phyloP scores from a whole-genome alignment of 2,888 invertebrate genomes.

The Cancer borealis region DNA sequence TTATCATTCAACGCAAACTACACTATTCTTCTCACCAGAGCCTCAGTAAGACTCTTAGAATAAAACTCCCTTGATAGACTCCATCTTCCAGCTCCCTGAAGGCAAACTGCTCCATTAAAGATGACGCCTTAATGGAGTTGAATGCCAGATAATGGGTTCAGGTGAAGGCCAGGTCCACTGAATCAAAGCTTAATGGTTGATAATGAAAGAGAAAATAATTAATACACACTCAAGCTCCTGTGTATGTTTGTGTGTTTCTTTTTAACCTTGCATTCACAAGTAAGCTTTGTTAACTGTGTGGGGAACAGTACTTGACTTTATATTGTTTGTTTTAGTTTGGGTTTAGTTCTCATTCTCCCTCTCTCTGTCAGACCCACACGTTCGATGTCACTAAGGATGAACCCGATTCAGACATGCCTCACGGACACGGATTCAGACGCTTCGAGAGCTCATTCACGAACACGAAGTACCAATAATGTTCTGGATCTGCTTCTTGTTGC shows the following conservation, averaged over 20 bases:
- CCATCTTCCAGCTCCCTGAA: background rate
- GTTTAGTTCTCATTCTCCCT: background rate
- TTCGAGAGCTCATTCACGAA: background rate
- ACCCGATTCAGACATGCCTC: background rate
- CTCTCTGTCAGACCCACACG: background rate
- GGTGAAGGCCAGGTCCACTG: background rate
- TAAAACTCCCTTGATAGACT: background rate
- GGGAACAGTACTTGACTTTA: too few species aligned
- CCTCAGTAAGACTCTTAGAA: background rate
- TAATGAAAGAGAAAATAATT: background rate
- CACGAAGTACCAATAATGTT: background rate
- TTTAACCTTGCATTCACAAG: too few species aligned
- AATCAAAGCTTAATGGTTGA: background rate
- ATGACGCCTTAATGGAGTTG: constrained; percentile 6
- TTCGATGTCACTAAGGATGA: background rate
- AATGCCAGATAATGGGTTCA: background rate
- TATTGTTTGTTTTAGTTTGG: too few species aligned
- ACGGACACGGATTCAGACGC: background rate
- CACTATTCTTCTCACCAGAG: background rate
- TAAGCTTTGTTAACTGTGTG: too few species aligned
- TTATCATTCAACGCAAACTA: background rate
- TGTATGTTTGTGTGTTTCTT: background rate
- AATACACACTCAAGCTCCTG: background rate
- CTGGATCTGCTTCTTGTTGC: background rate
- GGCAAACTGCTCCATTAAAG: constrained; percentile 17